Conservation (phyloP, 2,797 vertebrate genomes). For the Graptemys geographica region DNA sequence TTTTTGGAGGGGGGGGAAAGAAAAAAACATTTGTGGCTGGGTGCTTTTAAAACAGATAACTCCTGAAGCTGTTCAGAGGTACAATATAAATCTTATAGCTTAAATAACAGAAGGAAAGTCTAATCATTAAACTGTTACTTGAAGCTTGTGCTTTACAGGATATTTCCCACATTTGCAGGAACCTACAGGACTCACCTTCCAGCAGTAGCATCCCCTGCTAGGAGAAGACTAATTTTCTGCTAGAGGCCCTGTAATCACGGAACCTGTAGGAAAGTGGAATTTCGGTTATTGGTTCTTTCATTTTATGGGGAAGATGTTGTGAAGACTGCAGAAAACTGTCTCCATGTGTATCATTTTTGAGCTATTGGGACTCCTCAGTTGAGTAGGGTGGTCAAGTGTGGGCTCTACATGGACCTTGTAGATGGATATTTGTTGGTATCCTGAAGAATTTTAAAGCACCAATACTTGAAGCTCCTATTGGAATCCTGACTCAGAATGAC, state of each 20-base stretch:
- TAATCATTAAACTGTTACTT: conserved; percentile 47
- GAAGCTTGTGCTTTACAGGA: neutral
- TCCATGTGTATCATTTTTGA: neutral
- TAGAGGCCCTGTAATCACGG: neutral
- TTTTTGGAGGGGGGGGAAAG: neutral
- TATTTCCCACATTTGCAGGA: conserved; percentile 16
- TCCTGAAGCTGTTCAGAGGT: neutral
- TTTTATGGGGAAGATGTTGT: neutral
- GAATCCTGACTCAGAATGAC: neutral
- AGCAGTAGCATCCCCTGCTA: neutral
- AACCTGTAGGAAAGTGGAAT: neutral
- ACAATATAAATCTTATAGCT: neutral
- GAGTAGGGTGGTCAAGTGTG: neutral
- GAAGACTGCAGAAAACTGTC: neutral
- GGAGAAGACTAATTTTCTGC: neutral
- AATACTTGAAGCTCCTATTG: rapidly evolving
- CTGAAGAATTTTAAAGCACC: neutral
- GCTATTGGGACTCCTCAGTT: neutral
- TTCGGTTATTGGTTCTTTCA: neutral
- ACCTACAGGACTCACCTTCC: neutral
- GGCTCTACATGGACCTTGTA: neutral
- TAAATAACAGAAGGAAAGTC: neutral
- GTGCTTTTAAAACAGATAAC: neutral
- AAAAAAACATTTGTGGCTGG: neutral
- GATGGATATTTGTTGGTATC: neutral